These are phyloP conservation scores for Gryllus longicercus DNA, from an alignment of 2,888 invertebrate genomes.

Conservation along the genomic window DNA sequence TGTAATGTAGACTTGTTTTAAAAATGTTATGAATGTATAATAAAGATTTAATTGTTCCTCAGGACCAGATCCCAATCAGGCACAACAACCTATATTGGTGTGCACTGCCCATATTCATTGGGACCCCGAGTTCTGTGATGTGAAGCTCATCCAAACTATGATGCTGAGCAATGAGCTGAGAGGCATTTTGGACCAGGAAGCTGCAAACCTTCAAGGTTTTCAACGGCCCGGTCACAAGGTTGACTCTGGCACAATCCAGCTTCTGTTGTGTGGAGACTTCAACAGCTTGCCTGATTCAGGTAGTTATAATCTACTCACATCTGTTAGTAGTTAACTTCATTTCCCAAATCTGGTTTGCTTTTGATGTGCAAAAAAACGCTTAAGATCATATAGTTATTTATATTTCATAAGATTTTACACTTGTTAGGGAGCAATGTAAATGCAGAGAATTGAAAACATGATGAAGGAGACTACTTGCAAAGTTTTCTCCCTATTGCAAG, in stretches of 20 bases:
- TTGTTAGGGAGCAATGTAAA: too few species aligned
- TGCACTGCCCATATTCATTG: conserved; percentile 99
- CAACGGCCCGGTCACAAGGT: conserved; percentile 65
- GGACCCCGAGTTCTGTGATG: conserved; percentile 99
- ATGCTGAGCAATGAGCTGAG: conserved; percentile 95
- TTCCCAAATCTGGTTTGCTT: too few species aligned
- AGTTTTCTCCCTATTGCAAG: too few species aligned
- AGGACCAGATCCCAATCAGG: conserved; percentile 71
- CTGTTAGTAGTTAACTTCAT: too few species aligned
- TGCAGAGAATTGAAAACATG: too few species aligned
- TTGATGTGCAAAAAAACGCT: too few species aligned
- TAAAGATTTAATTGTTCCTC: conserved; percentile 35
- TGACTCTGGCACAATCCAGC: conserved; percentile 77
- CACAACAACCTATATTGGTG: conserved; percentile 83
- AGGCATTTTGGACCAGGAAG: conserved; percentile 80
- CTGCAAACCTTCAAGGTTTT: conserved; percentile 60
- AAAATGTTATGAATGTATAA: neutral
- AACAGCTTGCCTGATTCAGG: conserved; percentile 97
- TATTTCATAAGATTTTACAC: too few species aligned
- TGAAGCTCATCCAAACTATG: conserved; percentile 98
- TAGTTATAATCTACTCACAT: conserved; percentile 40
- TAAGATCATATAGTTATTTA: too few species aligned
- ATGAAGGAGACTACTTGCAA: too few species aligned
- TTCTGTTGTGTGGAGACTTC: conserved; percentile 95
- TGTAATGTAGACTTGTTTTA: neutral